Conservation (phyloP, 2,888 invertebrate species). For the Mythimna impura region DNA sequence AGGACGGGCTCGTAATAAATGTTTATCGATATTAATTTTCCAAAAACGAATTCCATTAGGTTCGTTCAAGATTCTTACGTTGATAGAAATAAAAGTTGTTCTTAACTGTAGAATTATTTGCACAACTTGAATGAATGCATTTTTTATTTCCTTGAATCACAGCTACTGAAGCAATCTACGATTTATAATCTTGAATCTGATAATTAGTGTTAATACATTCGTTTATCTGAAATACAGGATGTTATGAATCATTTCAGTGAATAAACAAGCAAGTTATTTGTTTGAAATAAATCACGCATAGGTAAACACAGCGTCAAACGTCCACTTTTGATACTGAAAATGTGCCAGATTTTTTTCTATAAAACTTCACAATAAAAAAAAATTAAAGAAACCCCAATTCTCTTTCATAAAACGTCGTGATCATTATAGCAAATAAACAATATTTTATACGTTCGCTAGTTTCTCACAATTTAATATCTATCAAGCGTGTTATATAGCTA, state of each 20-base stretch:
- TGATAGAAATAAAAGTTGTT: conserved; percentile 10
- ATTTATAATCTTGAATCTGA: conserved; percentile 3
- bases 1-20: conserved; percentile 66
- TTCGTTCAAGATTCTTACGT: conserved; percentile 6
- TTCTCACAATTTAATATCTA: conserved; percentile 39
- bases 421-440: conserved; percentile 36
- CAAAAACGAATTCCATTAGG: conserved; percentile 25
- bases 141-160: background rate
- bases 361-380: conserved; percentile 22
- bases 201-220: conserved; percentile 1
- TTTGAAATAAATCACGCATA: conserved; percentile 36
- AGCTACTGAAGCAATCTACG: background rate
- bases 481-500: conserved; percentile 39
- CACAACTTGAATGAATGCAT: background rate
- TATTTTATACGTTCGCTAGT: conserved; percentile 25
- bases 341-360: conserved; percentile 36
- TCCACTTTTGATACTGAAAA: conserved; percentile 34
- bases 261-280: conserved; percentile 41
- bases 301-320: conserved; percentile 25
- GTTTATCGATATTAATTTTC: conserved; percentile 76
- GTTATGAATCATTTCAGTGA: conserved; percentile 31
- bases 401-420: conserved; percentile 28
- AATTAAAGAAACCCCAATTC: conserved; percentile 27
- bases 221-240: conserved; percentile 26
- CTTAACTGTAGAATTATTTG: background rate